phyloP scores from a whole-genome alignment of 2,113 vertebrate genomes.

The Serinus canaria region DNA sequence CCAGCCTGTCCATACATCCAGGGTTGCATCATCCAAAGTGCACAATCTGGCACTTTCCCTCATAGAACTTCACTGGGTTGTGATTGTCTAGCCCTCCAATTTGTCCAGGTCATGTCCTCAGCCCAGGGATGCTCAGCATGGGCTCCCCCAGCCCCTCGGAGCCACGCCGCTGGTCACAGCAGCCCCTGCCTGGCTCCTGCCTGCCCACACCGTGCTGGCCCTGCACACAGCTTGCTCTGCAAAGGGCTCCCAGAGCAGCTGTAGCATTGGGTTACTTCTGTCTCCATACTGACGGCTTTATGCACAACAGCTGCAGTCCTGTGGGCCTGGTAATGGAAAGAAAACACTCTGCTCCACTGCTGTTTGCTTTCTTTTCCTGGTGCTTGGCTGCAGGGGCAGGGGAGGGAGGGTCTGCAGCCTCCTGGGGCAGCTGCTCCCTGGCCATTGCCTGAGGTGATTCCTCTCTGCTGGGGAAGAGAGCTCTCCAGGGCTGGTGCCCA shows the following conservation, averaged over 20 bases:
- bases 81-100: not conserved
- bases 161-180: not conserved
- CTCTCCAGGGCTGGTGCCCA: no score
- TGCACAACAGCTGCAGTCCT: not conserved
- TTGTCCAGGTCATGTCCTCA: not conserved
- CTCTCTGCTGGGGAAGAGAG: not conserved
- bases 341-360: not conserved
- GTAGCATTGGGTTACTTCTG: not conserved
- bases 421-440: not conserved
- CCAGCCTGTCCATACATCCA: no score
- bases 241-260: not conserved
- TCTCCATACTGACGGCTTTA: not conserved
- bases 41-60: no score
- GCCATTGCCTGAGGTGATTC: fast-evolving
- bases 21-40: no score
- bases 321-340: not conserved
- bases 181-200: not conserved
- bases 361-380: not conserved
- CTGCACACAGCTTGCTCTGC: no score
- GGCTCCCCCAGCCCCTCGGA: not conserved
- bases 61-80: not conserved
- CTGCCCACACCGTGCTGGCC: not conserved
- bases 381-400: not conserved
- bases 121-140: not conserved
- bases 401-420: not conserved